phyloP scores from a whole-genome alignment of 1,140 invertebrate genomes.

The Gonatopus flavifemur region DNA sequence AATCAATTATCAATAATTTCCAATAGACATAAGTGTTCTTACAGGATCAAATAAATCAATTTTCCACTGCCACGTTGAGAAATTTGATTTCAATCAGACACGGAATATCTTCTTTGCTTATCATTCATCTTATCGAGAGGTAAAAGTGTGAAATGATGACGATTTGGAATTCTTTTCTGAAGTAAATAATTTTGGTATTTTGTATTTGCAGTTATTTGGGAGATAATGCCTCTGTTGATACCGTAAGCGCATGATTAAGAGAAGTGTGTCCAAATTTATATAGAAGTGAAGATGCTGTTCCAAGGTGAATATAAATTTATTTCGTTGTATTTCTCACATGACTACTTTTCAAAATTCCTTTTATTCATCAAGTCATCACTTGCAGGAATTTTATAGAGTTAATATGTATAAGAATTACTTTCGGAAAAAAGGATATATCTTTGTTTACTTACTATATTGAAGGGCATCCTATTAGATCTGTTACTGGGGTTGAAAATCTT shows the following conservation, averaged over 20 bases:
- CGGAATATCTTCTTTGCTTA: conserved; percentile 75
- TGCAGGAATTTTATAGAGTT: no score
- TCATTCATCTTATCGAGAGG: conserved; percentile 75
- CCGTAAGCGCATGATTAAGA: conserved; percentile 84
- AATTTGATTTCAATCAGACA: conserved; percentile 83
- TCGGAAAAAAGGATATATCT: no score
- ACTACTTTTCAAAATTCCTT: no score
- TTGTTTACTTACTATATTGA: no score
- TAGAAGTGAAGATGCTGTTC: conserved; percentile 92
- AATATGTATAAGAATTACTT: no score
- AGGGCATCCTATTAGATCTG: no score
- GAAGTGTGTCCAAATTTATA: conserved; percentile 93
- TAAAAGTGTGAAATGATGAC: conserved; percentile 27
- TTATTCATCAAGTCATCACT: no score
- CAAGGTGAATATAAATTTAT: conserved; percentile 64
- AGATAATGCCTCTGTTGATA: conserved; percentile 92
- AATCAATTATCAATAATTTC: not conserved
- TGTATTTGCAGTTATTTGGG: conserved; percentile 73
- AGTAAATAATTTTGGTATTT: conserved; percentile 14
- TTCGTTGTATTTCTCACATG: no score
- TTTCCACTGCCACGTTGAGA: conserved; percentile 69
- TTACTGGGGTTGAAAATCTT: no score
- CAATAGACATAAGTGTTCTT: conserved; percentile 12
- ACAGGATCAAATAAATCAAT: conserved; percentile 65
- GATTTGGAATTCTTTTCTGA: not conserved